phyloP scores from a whole-genome alignment of 2,888 invertebrate genomes.

The Sphinx pinastri region DNA sequence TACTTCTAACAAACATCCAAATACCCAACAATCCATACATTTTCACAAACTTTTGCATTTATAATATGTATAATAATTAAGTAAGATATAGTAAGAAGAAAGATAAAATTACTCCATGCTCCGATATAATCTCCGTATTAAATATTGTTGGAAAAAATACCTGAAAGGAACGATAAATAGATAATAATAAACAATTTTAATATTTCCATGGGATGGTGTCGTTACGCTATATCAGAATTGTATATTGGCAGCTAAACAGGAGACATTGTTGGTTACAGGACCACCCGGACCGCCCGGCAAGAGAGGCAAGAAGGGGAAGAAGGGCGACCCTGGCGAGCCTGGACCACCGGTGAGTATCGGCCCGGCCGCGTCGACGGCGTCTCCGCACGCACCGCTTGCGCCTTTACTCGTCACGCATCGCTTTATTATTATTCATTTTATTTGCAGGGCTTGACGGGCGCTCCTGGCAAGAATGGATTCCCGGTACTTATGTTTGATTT shows the following conservation, averaged over 20 bases:
- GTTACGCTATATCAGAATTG: background rate
- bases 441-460: constrained; percentile 90
- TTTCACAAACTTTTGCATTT: too few relatives aligned
- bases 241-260: background rate
- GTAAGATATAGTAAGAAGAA: too few relatives aligned
- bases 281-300: constrained; percentile 94
- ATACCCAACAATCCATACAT: too few relatives aligned
- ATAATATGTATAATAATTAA: too few relatives aligned
- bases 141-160: too few relatives aligned
- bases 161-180: too few relatives aligned
- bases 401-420: constrained; percentile 18
- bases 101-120: too few relatives aligned
- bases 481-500: constrained; percentile 86
- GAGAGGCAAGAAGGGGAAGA: constrained; percentile 94
- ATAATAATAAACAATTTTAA: too few relatives aligned
- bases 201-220: too few relatives aligned
- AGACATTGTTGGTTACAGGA: constrained; percentile 74
- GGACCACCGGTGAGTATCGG: constrained; percentile 90
- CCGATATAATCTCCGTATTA: too few relatives aligned
- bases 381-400: constrained; percentile 26
- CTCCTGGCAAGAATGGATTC: constrained; percentile 94
- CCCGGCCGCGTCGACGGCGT: background rate
- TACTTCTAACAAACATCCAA: too few relatives aligned
- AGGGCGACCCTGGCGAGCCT: constrained; percentile 92
- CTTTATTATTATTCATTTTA: constrained; percentile 53